A percentile compares a stretch with the other conserved stretches of the same genome.
These are phyloP conservation scores for Ictalurus furcatus DNA, from an alignment of 2,113 vertebrate genomes.

Conservation along the genomic window DNA sequence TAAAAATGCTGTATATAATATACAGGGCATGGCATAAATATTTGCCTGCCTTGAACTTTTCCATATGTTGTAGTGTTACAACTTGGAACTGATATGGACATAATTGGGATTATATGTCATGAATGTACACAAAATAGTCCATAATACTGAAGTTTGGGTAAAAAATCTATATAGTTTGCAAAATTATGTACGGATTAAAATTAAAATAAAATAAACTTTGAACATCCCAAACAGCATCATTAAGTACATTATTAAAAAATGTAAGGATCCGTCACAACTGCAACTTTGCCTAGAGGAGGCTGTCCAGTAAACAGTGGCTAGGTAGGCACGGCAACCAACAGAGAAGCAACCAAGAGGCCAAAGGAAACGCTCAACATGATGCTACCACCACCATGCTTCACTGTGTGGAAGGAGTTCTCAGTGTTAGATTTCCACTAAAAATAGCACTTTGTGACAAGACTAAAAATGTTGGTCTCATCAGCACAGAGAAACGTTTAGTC, in stretches of 20 bases:
- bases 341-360: not conserved
- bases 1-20: slow-evolving; percentile 4
- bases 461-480: not conserved
- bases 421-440: not conserved
- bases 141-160: not conserved
- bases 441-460: not conserved
- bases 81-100: not conserved
- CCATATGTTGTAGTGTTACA: not conserved
- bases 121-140: no score
- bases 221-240: not conserved
- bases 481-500: not conserved
- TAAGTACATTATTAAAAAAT: not conserved
- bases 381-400: not conserved
- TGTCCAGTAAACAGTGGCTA: not conserved
- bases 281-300: not conserved
- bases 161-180: not conserved
- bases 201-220: not conserved
- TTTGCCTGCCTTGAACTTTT: not conserved
- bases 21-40: not conserved
- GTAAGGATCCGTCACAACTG: not conserved
- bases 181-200: not conserved
- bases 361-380: not conserved
- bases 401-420: not conserved
- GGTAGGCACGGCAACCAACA: not conserved
- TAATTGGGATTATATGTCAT: not conserved